A percentile compares a stretch with the other conserved stretches of the same genome.
Evolutionary conservation across 2,888 invertebrate species (phyloP).

Genomic region (Raillietiella orientalis): DNA sequence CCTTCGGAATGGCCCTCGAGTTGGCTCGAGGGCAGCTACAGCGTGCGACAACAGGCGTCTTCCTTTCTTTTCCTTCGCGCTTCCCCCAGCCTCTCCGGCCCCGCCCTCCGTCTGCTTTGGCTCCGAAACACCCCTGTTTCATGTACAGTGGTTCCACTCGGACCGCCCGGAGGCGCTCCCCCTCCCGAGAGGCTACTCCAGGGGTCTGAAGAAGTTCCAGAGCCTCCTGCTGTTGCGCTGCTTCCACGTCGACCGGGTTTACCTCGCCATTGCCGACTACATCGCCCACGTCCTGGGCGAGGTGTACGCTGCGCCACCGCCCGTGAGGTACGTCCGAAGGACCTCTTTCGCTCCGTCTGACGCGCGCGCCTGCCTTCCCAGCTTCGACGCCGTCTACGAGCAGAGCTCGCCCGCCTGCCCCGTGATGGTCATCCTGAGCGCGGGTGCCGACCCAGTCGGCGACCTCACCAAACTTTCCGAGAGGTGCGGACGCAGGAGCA

Average conservation of each 20-base stretch:
- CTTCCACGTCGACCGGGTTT: constrained; percentile 61
- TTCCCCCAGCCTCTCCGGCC: too few relatives aligned
- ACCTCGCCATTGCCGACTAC: constrained; percentile 48
- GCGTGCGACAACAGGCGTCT: too few relatives aligned
- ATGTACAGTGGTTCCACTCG: constrained; percentile 41
- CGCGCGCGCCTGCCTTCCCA: constrained; percentile 12
- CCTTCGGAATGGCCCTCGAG: too few relatives aligned
- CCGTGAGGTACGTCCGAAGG: constrained; percentile 19
- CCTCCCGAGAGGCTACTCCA: constrained; percentile 35
- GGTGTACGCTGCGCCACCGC: constrained; percentile 59
- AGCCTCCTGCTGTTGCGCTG: constrained; percentile 52
- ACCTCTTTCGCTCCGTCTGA: not conserved
- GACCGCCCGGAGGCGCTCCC: constrained; percentile 39
- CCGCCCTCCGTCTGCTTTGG: too few relatives aligned
- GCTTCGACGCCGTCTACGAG: constrained; percentile 47
- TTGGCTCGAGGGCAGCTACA: too few relatives aligned
- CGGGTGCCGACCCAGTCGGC: constrained; percentile 15
- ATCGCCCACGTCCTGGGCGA: constrained; percentile 53
- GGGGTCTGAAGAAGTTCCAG: constrained; percentile 24
- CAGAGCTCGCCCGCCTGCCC: constrained; percentile 38
- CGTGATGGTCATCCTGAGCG: constrained; percentile 15
- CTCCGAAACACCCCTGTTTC: constrained; percentile 7
- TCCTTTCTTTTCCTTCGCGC: too few relatives aligned
- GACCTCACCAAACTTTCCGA: constrained; percentile 15
- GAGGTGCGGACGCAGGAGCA: constrained; percentile 13